These are phyloP conservation scores for Drosophila falleni DNA, from an alignment of 2,888 invertebrate genomes.

Conservation along the genomic window DNA sequence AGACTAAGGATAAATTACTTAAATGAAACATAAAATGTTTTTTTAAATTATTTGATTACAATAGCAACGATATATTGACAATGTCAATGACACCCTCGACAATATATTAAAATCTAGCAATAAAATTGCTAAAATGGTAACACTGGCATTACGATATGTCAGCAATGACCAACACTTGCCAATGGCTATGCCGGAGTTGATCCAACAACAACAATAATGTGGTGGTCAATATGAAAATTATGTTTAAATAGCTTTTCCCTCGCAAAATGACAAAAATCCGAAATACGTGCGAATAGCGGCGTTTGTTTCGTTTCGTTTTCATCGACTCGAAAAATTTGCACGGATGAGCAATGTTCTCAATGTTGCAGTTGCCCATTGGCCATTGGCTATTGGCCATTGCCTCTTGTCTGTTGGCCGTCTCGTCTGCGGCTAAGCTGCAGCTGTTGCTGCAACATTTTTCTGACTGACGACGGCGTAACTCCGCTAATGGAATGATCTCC, in stretches of 20 bases:
- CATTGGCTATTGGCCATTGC: background rate
- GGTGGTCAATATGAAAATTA: conserved; percentile 55
- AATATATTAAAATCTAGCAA: too few relatives aligned
- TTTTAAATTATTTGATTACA: too few relatives aligned
- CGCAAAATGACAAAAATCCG: conserved; percentile 64
- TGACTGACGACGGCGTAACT: conserved; percentile 18
- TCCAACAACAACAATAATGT: conserved; percentile 5
- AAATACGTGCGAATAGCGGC: conserved; percentile 72
- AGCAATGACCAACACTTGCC: conserved; percentile 46
- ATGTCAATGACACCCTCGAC: too few relatives aligned
- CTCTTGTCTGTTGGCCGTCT: conserved; percentile 6
- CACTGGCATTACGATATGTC: conserved; percentile 64
- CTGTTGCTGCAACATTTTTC: conserved; percentile 15
- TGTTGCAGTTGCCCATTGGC: conserved; percentile 2
- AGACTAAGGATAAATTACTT: too few relatives aligned
- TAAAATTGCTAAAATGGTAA: too few relatives aligned
- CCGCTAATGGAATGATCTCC: conserved; percentile 24
- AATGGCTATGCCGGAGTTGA: background rate
- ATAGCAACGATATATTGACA: too few relatives aligned
- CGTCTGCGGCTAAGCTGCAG: conserved; percentile 42
- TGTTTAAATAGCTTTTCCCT: conserved; percentile 57
- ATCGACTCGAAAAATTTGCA: conserved; percentile 51
- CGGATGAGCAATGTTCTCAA: conserved; percentile 45
- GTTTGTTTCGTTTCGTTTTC: conserved; percentile 61
- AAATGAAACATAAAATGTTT: too few relatives aligned